A percentile compares a stretch with the other conserved stretches of the same genome.
Evolutionary conservation across 1,140 invertebrate species (phyloP).

Genomic region (Calosoma granatense): DNA sequence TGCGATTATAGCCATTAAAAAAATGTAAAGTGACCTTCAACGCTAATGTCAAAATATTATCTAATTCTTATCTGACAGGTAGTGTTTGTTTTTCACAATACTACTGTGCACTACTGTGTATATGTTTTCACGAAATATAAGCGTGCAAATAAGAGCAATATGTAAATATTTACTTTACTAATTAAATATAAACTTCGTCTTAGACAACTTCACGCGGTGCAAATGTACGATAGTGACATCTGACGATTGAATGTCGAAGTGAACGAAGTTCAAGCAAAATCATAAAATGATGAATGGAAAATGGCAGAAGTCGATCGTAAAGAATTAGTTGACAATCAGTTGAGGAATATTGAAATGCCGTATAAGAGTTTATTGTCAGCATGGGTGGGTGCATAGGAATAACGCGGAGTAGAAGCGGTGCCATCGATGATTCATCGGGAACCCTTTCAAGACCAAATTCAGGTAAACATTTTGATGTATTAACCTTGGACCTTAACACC

Average conservation of each 20-base stretch:
- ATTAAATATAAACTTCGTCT: no score
- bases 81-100: no score
- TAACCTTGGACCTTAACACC: conserved; percentile 15
- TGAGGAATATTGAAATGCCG: conserved; percentile 41
- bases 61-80: no score
- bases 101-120: no score
- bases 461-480: conserved; percentile 38
- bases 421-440: conserved; percentile 63
- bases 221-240: no score
- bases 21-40: no score
- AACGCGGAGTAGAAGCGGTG: conserved; percentile 64
- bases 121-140: no score
- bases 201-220: no score
- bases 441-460: conserved; percentile 65
- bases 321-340: conserved; percentile 16
- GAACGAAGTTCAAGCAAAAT: conserved; percentile 3
- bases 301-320: not conserved
- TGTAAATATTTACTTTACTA: no score
- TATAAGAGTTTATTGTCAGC: conserved; percentile 37
- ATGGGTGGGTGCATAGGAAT: conserved; percentile 80
- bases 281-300: conserved; percentile 4
- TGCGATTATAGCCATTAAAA: no score
- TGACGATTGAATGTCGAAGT: not conserved
- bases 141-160: no score
- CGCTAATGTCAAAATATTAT: no score